Evolutionary conservation across 2,888 invertebrate species (phyloP).

Genomic region (Prionchulus punctatus): DNA sequence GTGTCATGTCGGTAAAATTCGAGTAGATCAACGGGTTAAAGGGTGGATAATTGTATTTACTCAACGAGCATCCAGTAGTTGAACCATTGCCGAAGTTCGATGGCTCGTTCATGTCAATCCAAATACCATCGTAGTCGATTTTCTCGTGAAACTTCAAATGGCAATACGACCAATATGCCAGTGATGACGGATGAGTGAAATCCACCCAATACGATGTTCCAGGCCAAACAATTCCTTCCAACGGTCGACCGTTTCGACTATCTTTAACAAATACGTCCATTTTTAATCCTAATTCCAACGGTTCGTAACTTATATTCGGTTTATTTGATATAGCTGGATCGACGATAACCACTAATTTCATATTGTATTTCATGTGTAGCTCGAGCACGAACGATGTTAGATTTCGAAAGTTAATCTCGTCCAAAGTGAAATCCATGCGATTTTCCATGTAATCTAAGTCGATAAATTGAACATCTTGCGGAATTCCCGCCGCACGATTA

Average conservation of each 20-base stretch:
- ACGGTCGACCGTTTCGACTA: constrained; percentile 47
- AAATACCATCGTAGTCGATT: constrained; percentile 51
- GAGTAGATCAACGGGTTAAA: constrained; percentile 17
- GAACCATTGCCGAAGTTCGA: constrained; percentile 49
- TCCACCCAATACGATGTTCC: constrained; percentile 49
- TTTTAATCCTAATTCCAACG: not conserved
- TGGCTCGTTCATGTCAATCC: constrained; percentile 78
- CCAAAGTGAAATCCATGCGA: constrained; percentile 60
- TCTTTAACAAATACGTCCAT: constrained; percentile 51
- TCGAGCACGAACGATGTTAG: constrained; percentile 53
- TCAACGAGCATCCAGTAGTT: constrained; percentile 17
- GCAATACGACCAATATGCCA: constrained; percentile 56
- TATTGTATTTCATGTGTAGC: constrained; percentile 47
- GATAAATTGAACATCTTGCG: constrained; percentile 54
- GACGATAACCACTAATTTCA: constrained; percentile 57
- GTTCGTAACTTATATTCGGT: not conserved
- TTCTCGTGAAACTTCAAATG: constrained; percentile 42
- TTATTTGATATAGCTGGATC: not conserved
- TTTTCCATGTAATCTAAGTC: constrained; percentile 68
- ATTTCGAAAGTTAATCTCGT: constrained; percentile 45
- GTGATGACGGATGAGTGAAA: constrained; percentile 55
- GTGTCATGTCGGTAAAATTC: constrained; percentile 44
- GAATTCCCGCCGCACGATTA: constrained; percentile 31
- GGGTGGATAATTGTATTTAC: constrained; percentile 24
- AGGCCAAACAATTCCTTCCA: constrained; percentile 50